Percentiles rank a stretch among this genome's conserved stretches.
Evolutionary conservation across 2,888 invertebrate species (phyloP).

Genomic region (Drosophila phalerata): DNA sequence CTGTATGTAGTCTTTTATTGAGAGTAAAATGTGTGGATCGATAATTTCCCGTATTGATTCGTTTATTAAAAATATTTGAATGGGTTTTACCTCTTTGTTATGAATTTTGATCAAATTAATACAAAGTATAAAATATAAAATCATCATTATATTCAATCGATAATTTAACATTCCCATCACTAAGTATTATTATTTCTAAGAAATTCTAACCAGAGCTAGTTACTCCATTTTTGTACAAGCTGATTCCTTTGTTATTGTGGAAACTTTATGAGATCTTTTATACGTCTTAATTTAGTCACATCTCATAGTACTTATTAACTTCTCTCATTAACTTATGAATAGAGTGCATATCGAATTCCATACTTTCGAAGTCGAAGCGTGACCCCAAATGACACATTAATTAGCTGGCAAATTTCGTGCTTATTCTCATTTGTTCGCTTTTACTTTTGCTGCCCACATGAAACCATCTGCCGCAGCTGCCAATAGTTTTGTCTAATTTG

Average conservation of each 20-base stretch:
- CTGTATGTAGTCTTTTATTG: background rate
- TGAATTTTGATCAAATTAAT: background rate
- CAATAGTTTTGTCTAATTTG: conserved; percentile 17
- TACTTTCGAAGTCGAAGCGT: conserved; percentile 22
- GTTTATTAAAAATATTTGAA: background rate
- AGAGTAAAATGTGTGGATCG: too few relatives aligned
- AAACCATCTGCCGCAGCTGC: background rate
- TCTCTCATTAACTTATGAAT: background rate
- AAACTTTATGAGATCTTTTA: background rate
- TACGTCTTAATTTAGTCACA: background rate
- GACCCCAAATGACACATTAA: conserved; percentile 38
- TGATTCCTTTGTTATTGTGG: background rate
- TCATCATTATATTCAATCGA: too few relatives aligned
- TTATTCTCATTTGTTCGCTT: conserved; percentile 56
- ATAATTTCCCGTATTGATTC: background rate
- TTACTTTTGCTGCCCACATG: conserved; percentile 60
- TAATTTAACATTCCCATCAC: too few relatives aligned
- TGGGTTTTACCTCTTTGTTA: too few relatives aligned
- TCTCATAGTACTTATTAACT: background rate
- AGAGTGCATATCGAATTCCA: conserved; percentile 7
- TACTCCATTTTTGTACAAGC: too few relatives aligned
- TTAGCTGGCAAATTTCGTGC: conserved; percentile 22
- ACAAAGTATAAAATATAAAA: background rate
- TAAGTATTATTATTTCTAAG: too few relatives aligned
- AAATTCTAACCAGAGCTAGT: too few relatives aligned